These are phyloP conservation scores for Gouania willdenowi DNA, from an alignment of 2,797 vertebrate species.

Conservation along the genomic window DNA sequence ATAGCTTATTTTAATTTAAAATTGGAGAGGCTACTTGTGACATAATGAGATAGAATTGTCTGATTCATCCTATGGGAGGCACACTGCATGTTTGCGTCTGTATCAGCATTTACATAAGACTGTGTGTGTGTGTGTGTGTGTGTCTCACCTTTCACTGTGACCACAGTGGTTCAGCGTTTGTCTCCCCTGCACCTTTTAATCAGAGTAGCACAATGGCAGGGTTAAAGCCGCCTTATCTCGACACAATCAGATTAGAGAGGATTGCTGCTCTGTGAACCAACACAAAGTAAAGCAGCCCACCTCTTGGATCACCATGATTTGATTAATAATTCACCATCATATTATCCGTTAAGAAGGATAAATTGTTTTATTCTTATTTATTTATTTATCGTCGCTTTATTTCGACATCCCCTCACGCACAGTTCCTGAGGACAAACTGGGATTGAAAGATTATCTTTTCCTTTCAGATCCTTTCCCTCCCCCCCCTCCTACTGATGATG, in stretches of 20 bases:
- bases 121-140: neutral
- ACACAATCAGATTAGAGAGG: conserved; percentile 82
- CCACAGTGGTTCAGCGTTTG: conserved; percentile 41
- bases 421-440: conserved; percentile 52
- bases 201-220: conserved; percentile 66
- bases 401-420: neutral
- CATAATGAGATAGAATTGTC: too few relatives aligned
- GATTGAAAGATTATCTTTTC: conserved; percentile 67
- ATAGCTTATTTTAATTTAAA: too few relatives aligned
- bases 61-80: neutral
- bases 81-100: conserved; percentile 4
- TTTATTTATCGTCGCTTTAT: conserved; percentile 69
- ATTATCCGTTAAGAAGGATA: conserved; percentile 81
- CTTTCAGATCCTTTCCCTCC: conserved; percentile 42
- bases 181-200: conserved; percentile 64
- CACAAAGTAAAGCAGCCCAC: conserved; percentile 58
- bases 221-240: conserved; percentile 77
- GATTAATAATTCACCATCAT: conserved; percentile 79
- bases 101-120: conserved; percentile 3
- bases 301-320: conserved; percentile 77
- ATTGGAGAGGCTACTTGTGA: too few relatives aligned
- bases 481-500: conserved; percentile 4
- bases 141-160: conserved; percentile 48
- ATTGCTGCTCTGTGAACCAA: conserved; percentile 74
- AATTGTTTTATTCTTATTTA: conserved; percentile 78